Percentiles rank a stretch among this genome's conserved stretches.
Evolutionary conservation across 1,140 invertebrate species (phyloP).

Genomic region (Diabrotica virgifera): DNA sequence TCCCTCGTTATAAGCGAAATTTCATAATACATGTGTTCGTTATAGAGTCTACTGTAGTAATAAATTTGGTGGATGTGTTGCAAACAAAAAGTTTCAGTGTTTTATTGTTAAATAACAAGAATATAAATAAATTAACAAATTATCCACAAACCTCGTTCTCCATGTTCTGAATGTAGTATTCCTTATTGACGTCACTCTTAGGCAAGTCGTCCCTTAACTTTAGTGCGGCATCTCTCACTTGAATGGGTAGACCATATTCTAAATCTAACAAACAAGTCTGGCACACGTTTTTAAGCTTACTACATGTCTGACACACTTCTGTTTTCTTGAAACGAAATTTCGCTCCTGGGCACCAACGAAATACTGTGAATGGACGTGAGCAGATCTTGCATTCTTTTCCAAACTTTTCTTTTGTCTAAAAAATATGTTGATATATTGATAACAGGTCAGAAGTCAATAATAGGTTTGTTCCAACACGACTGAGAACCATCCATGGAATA

Average conservation of each 20-base stretch:
- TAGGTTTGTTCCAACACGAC: no score
- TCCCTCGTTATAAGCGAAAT: no score
- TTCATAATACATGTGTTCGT: no score
- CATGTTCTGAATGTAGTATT: conserved; percentile 97
- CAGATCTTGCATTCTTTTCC: conserved; percentile 99
- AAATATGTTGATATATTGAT: conserved; percentile 25
- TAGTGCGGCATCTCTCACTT: conserved; percentile 90
- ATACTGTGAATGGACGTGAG: conserved; percentile 95
- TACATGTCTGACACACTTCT: conserved; percentile 99
- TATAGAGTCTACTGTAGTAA: neutral
- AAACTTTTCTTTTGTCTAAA: conserved; percentile 95
- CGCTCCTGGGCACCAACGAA: conserved; percentile 96
- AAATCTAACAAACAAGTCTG: conserved; percentile 98
- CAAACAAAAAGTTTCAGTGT: no score
- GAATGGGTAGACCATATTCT: conserved; percentile 93
- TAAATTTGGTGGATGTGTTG: no score
- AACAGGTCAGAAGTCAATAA: neutral
- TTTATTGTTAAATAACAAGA: no score
- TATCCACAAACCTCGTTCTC: conserved; percentile 66
- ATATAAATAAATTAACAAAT: neutral
- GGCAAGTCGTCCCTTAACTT: conserved; percentile 94
- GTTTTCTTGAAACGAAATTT: conserved; percentile 99
- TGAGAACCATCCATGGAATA: no score
- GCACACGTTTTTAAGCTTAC: conserved; percentile 98
- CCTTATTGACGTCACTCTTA: conserved; percentile 97